Evolutionary conservation across 2,888 invertebrate genomes (phyloP).

Genomic region (Alentia gelatinosa): DNA sequence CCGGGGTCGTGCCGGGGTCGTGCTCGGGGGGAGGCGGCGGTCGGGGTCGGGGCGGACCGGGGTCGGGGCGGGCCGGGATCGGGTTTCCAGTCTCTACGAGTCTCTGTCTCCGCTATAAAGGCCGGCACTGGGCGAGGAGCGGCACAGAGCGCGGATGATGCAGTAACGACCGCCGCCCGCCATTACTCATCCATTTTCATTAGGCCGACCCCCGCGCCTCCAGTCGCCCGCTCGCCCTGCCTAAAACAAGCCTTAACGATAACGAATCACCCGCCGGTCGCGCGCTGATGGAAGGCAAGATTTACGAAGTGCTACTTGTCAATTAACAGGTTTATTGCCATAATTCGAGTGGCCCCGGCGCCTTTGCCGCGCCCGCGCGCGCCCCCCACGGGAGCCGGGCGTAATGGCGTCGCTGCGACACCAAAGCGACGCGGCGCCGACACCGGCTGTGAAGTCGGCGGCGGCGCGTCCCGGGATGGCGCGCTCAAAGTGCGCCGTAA

Average conservation of each 20-base stretch:
- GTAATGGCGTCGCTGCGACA: not conserved
- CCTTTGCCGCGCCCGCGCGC: not conserved
- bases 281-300: slow-evolving; percentile 44
- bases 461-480: not conserved
- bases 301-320: slow-evolving; percentile 48
- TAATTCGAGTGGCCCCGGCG: not conserved
- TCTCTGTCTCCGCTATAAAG: slow-evolving; percentile 27
- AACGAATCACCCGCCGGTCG: slow-evolving; percentile 21
- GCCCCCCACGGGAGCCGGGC: not conserved
- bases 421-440: not conserved
- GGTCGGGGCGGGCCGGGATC: not conserved
- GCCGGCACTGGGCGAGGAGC: not conserved
- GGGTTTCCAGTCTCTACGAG: no score
- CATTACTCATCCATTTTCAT: slow-evolving; percentile 47
- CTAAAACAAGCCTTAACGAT: slow-evolving; percentile 48
- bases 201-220: not conserved
- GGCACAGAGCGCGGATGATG: not conserved
- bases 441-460: not conserved
- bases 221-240: not conserved
- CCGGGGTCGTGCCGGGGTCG: no score
- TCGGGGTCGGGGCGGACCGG: no score
- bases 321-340: slow-evolving; percentile 47
- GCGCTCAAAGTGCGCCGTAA: slow-evolving; percentile 19
- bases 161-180: not conserved
- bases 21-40: no score